These are phyloP conservation scores for Spondyliosoma cantharus DNA, from an alignment of 2,797 vertebrate genomes.

Conservation along the genomic window DNA sequence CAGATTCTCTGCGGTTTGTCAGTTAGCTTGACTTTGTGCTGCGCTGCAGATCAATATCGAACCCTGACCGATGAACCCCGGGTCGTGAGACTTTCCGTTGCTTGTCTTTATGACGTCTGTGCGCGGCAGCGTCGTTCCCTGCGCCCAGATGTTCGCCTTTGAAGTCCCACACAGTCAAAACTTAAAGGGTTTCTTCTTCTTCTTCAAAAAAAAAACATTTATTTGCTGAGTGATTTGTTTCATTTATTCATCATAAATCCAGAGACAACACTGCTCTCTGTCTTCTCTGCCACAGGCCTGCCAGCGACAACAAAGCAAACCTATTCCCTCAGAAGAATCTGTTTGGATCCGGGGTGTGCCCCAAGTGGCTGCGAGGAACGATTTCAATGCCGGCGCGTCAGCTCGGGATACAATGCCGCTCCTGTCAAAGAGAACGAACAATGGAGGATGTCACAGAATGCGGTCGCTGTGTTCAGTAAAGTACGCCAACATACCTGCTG, in stretches of 20 bases:
- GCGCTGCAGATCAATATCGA: neutral
- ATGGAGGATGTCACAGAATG: conserved; percentile 33
- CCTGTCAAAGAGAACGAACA: conserved; percentile 38
- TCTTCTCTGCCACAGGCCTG: conserved; percentile 12
- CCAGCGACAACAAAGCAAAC: conserved; percentile 28
- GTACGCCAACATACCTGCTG: conserved; percentile 46
- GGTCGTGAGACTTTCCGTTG: neutral
- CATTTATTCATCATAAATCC: conserved; percentile 27
- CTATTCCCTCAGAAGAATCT: conserved; percentile 15
- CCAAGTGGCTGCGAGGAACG: conserved; percentile 37
- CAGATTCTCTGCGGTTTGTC: neutral
- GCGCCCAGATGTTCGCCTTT: neutral
- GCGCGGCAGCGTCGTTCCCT: neutral
- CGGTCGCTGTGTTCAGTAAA: conserved; percentile 21
- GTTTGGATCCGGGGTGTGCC: conserved; percentile 17
- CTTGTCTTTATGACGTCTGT: neutral
- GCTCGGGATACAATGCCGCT: conserved; percentile 25
- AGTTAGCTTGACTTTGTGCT: neutral
- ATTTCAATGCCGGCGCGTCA: conserved; percentile 16
- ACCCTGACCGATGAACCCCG: neutral
- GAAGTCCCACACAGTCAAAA: neutral
- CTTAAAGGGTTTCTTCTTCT: neutral
- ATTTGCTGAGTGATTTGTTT: conserved; percentile 10
- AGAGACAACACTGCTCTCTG: neutral
- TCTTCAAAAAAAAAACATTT: neutral